Percentiles rank a stretch among this genome's conserved stretches.
phyloP scores from a whole-genome alignment of 2,113 vertebrate species.

The Heliornis fulica region DNA sequence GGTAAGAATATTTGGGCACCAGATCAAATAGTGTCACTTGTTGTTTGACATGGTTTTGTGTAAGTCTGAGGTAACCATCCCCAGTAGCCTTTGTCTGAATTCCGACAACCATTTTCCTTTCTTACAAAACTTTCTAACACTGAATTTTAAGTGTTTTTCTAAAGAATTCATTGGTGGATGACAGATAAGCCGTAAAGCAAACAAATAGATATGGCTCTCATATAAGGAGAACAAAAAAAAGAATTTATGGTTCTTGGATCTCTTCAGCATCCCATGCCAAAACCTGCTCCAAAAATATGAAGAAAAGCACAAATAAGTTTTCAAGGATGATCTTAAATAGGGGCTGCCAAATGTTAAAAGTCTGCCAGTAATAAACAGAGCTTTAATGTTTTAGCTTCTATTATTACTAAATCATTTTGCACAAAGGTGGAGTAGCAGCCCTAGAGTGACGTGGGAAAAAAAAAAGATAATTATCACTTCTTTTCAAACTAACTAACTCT shows the following conservation, averaged over 20 bases:
- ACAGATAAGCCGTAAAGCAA: neutral
- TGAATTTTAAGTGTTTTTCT: neutral
- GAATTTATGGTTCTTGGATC: neutral
- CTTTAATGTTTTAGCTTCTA: neutral
- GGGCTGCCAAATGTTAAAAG: neutral
- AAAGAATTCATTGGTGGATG: neutral
- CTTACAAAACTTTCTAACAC: neutral
- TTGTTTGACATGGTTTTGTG: neutral
- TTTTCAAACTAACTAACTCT: neutral
- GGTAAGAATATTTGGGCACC: neutral
- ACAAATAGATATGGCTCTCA: neutral
- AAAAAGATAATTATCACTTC: neutral
- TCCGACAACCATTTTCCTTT: neutral
- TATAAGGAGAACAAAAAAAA: neutral
- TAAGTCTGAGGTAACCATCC: neutral
- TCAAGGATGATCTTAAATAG: neutral
- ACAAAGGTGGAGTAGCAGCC: neutral
- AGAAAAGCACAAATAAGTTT: neutral
- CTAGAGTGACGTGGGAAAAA: neutral
- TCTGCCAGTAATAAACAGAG: neutral
- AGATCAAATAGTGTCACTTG: accelerated
- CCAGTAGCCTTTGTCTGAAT: neutral
- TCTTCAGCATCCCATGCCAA: neutral
- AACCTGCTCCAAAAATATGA: neutral
- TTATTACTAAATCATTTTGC: neutral